Percentiles rank a stretch among this genome's conserved stretches.
Conservation (phyloP, 2,113 vertebrate genomes). For the Anoplopoma fimbria region DNA sequence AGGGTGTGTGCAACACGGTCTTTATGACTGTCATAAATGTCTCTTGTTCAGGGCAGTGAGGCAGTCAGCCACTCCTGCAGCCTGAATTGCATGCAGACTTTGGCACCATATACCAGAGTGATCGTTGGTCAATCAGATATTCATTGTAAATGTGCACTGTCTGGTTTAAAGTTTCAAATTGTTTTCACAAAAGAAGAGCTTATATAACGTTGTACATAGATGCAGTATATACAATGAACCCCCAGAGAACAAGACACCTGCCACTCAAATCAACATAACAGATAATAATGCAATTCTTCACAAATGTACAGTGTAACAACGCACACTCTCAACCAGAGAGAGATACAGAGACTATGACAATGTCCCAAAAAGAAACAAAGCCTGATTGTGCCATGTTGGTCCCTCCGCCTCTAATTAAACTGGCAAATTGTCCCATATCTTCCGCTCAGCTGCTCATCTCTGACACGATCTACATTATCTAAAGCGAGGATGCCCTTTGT, state of each 20-base stretch:
- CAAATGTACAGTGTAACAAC: background rate
- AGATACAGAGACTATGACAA: background rate
- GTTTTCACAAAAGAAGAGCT: constrained; percentile 2
- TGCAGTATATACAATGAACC: background rate
- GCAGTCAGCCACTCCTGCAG: background rate
- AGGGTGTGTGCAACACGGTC: background rate
- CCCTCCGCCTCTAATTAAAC: constrained; percentile 63
- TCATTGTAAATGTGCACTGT: background rate
- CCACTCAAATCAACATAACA: background rate
- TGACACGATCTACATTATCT: constrained; percentile 53
- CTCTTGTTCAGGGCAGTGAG: constrained; percentile 21
- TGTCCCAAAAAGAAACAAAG: constrained; percentile 34
- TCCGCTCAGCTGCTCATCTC: constrained; percentile 70
- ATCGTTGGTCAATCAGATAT: background rate
- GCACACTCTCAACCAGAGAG: background rate
- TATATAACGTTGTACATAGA: background rate
- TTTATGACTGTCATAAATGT: constrained; percentile 74
- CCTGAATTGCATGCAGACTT: constrained; percentile 67
- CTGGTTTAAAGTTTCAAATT: background rate
- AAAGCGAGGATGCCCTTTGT: constrained; percentile 68
- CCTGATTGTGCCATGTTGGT: constrained; percentile 25
- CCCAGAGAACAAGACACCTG: background rate
- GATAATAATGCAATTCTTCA: background rate
- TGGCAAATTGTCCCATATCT: constrained; percentile 63
- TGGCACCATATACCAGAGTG: constrained; percentile 71